A percentile compares a stretch with the other conserved stretches of the same genome.
Conservation (phyloP, 2,797 vertebrate species). For the Scolopax rusticola region DNA sequence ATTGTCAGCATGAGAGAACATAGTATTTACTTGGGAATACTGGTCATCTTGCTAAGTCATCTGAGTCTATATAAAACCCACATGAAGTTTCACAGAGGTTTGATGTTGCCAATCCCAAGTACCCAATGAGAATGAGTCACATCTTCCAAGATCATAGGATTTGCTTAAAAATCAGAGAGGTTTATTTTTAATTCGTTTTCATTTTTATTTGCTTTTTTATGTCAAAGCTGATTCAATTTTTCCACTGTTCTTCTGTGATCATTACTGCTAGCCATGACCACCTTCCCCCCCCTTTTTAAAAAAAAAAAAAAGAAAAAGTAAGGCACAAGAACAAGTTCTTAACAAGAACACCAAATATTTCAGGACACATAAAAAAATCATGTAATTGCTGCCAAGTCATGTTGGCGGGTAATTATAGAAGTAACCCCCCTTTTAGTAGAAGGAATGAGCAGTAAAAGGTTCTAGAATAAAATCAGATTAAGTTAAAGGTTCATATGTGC, state of each 20-base stretch:
- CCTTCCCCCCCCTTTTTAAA: accelerated
- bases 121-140: slow-evolving; percentile 10
- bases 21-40: slow-evolving; percentile 3
- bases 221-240: slow-evolving; percentile 13
- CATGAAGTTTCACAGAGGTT: slow-evolving; percentile 23
- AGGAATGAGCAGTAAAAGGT: neutral
- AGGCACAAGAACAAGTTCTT: neutral
- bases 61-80: neutral
- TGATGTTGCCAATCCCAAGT: neutral
- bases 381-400: neutral
- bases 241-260: neutral
- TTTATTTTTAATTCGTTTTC: slow-evolving; percentile 33
- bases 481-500: neutral
- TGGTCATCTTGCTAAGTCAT: slow-evolving; percentile 31
- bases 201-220: slow-evolving; percentile 57
- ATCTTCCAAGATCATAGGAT: slow-evolving; percentile 31
- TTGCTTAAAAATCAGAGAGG: slow-evolving; percentile 9
- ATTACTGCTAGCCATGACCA: neutral
- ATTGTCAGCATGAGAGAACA: neutral
- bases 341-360: neutral
- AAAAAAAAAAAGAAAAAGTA: neutral
- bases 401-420: neutral
- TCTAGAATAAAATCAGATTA: neutral
- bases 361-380: neutral
- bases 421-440: neutral